These are phyloP conservation scores for Coregonus clupeaformis DNA, from an alignment of 2,113 vertebrate genomes.

Conservation along the genomic window DNA sequence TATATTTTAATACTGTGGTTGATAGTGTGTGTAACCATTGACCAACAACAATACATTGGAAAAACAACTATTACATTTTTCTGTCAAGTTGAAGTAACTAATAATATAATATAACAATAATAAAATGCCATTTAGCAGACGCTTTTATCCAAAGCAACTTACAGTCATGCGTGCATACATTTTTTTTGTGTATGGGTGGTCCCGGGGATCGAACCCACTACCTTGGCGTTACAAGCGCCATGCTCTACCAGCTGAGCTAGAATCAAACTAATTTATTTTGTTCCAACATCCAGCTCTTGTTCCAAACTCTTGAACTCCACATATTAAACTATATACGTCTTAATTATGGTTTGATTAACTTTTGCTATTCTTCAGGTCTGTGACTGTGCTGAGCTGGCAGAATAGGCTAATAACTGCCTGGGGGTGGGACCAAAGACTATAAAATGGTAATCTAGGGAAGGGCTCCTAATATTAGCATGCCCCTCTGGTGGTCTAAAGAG, in stretches of 20 bases:
- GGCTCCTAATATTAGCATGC: not conserved
- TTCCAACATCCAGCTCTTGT: not conserved
- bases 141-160: too few relatives aligned
- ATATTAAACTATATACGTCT: not conserved
- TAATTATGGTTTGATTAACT: not conserved
- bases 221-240: too few relatives aligned
- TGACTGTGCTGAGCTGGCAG: not conserved
- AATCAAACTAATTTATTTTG: not conserved
- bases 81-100: not conserved
- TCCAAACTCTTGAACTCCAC: not conserved
- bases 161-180: too few relatives aligned
- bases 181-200: too few relatives aligned
- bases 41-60: not conserved
- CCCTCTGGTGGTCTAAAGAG: constrained; percentile 38
- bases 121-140: too few relatives aligned
- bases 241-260: too few relatives aligned
- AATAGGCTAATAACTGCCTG: not conserved
- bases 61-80: not conserved
- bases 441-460: too few relatives aligned
- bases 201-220: too few relatives aligned
- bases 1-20: too few relatives aligned
- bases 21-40: not conserved
- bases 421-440: not conserved
- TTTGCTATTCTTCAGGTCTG: not conserved
- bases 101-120: too few relatives aligned